Evolutionary conservation across 1,140 invertebrate genomes (phyloP), one percentile per base, ranked within the genome.

Genomic region (Lepidurus arcticus): DNA sequence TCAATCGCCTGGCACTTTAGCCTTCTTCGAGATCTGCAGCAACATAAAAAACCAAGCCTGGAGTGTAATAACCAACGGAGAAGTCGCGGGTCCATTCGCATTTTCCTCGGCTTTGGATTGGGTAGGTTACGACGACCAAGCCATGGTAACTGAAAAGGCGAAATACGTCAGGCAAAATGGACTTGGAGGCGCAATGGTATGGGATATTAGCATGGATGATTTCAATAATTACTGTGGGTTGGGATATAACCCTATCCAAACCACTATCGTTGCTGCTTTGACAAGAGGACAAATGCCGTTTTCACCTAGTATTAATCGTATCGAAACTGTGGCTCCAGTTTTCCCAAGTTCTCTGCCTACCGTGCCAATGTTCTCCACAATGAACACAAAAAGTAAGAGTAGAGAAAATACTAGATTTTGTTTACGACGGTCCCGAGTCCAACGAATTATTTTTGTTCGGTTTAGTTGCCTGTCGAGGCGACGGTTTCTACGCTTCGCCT

Each of bases 241-340:
- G 6, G 78, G 78, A 7, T 82, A 82, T 24, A 87, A 85, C 77
- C 85, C 86, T 6, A 76, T 86, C 11, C 86, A 87, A 34, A 73
- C 78, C 1, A 45, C 78, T 42, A 79, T 76, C 43, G 53, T 16
- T 65, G 53, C 53, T 65, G 9, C 53, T 9, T 65, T 65, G 13
- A 65, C n/a, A n/a, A n/a, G 34, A 34, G 34, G 34, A 34, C 53
- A 7, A 16, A 65, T 65, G 21, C 13, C 13, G 16, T 8, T 7
- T n/a, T 13, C 13, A 65, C 13, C 3, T 13, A 9, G 53, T 65
- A 13, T 65, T 34, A 34, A 34, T 34, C 34, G 34, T 34, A 34
- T 34, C 34, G 34, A 34, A 34, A 34, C 34, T 34, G 2, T 34
- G 34, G 13, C 53, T 13, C 8, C 53, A 7, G 13, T n/a, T 13